phyloP scores from a whole-genome alignment of 1,140 invertebrate genomes.

The Orussus abietinus region DNA sequence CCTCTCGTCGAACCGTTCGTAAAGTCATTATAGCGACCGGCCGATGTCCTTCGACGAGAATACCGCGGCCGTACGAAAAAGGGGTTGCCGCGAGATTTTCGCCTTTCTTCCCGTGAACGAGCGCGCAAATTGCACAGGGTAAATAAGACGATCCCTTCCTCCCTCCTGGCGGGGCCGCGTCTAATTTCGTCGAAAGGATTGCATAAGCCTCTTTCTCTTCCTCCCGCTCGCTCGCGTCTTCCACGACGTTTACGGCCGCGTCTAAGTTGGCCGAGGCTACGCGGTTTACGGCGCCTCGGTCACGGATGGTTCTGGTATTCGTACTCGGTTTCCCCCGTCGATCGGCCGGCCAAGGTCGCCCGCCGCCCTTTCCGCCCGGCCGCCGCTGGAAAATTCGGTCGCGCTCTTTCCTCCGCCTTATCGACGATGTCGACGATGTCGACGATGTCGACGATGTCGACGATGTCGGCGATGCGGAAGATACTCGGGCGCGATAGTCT shows the following conservation, averaged over 20 bases:
- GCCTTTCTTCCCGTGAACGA: constrained; percentile 16
- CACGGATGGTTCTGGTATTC: constrained; percentile 44
- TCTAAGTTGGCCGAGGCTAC: constrained; percentile 52
- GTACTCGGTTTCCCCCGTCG: constrained; percentile 39
- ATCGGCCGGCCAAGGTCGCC: constrained; percentile 36
- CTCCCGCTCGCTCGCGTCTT: constrained; percentile 4
- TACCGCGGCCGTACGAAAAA: constrained; percentile 17
- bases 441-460: no score
- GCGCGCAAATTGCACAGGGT: no score
- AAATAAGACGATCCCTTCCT: constrained; percentile 9
- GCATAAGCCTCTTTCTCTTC: constrained; percentile 21
- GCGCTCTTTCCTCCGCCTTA: background rate
- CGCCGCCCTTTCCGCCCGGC: constrained; percentile 26
- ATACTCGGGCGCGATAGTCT: background rate
- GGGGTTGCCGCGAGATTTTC: constrained; percentile 15
- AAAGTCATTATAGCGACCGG: constrained; percentile 19
- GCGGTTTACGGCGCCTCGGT: constrained; percentile 48
- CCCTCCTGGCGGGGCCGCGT: no score
- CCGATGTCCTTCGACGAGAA: constrained; percentile 2
- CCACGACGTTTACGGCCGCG: constrained; percentile 39
- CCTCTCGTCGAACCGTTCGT: constrained; percentile 23
- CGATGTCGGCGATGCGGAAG: background rate
- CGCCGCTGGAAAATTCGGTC: background rate
- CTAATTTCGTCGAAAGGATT: constrained; percentile 23
- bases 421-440: no score